Base-by-base conservation (phyloP, 2,113 vertebrate species). In the Chamaea fasciata region DNA sequence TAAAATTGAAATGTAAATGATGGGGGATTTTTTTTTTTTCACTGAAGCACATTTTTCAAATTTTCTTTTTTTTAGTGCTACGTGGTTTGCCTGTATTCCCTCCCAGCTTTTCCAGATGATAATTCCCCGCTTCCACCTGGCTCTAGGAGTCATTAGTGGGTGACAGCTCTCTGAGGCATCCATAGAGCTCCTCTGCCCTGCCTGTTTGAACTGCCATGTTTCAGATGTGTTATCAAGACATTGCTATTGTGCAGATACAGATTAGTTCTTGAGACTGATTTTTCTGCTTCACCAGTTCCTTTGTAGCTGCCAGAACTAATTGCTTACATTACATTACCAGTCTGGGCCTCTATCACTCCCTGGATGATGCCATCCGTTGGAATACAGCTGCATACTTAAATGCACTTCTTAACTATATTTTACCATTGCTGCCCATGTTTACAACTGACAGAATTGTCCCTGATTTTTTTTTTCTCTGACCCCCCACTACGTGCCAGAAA, bases 291-390 rank as follows among this genome's bases (percentile, higher is more conserved):
- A 71, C 90, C 53, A 84, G 94, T 28, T 94, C 95, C 89, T 96
- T 97, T 97, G 95, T 95, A 82, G 93, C 93, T 96, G 95, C 94
- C 96, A 96, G 94, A 84, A 94, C 83, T 96, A 97, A 97, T 97
- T 96, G 96, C 96, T 93, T 95, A 85, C 92, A 95, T 96, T 94
- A 95, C 87, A 85, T 87, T 96, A 81, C 91, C 91, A 95, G 10
- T 93, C 89, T 93, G 78, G 62, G 92, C 89, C 82, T 93, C 94
- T 80, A 93, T 96, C 94, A 90, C 60, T 93, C 74, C 53, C 79
- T 73, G 64, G 92, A 96, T 96, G 91, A 95, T 95, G 92, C 92
- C 87, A 91, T 94, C 85, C 81, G 0, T 92, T 87, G 92, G 91
- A 93, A 95, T 95, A 95, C 96, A 94, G 92, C 94, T 96, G 93